Evolutionary conservation across 2,888 invertebrate species (phyloP), one percentile per base, ranked within the genome.

Genomic region (Mylabris sibirica): DNA sequence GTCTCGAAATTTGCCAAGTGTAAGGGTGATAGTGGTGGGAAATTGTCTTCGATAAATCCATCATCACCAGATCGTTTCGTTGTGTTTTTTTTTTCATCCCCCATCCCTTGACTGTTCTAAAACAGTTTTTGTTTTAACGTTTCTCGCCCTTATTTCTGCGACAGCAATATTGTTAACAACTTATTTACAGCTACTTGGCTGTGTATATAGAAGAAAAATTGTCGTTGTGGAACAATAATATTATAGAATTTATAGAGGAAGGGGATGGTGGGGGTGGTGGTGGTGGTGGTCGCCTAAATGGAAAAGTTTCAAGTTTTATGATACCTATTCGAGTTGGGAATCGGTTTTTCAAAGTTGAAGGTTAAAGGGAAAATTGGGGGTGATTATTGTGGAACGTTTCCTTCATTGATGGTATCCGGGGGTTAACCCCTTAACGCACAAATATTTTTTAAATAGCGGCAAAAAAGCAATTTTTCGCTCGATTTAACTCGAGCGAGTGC

Each of bases 251-350:
- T 44, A 44, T 44, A 44, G 44, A 44, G 6, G 6, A 44, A n/a
- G 44, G n/a, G n/a, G n/a, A n/a, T n/a, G n/a, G n/a, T n/a, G n/a
- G n/a, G n/a, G 44, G 6, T 44, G 44, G n/a, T 17, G 14, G 11
- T 38, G 38, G 30, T 30, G 44, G 44, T 17, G 44, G n/a, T 44
- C 5, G 12, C 34, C 8, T 38, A 38, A 44, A 44, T 44, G 8
- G 44, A 17, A 44, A 44, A 44, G 44, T 44, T 44, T 44, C 17
- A 38, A 17, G n/a, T 44, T 44, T 44, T 44, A 44, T 44, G n/a
- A 44, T 8, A 44, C n/a, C 44, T 44, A 44, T 38, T 38, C 38
- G 38, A 38, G 38, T 38, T 38, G 38, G 38, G 8, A 38, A 38
- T 38, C 12, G 44, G 17, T 17, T 41, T 44, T n/a, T 44, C n/a